phyloP scores from a whole-genome alignment of 2,888 invertebrate species.

The Gisinianus flammeolus region DNA sequence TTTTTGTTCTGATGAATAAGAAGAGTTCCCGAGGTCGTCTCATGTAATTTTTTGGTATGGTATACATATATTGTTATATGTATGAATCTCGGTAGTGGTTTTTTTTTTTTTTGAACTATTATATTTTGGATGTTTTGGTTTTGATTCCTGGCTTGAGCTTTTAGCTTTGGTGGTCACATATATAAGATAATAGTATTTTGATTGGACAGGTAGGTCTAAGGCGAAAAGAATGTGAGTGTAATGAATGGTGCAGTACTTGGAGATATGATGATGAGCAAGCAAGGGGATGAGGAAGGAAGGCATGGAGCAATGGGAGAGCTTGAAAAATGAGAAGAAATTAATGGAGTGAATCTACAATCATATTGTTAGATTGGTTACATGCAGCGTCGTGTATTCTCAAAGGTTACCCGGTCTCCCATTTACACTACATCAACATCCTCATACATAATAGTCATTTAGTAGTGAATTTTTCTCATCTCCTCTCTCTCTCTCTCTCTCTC shows the following conservation, averaged over 20 bases:
- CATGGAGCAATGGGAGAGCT: neutral
- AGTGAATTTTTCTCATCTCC: no score
- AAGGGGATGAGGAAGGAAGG: neutral
- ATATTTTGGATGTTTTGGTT: neutral
- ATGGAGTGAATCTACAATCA: constrained; percentile 41
- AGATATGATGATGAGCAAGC: no score
- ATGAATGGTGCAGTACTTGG: constrained; percentile 36
- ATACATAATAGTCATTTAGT: neutral
- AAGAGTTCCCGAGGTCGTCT: neutral
- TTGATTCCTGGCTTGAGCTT: no score
- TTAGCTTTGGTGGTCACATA: neutral
- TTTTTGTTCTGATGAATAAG: neutral
- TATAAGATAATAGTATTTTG: constrained; percentile 37
- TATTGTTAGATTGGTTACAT: constrained; percentile 39
- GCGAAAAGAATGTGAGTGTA: constrained; percentile 35
- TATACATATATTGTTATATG: no score
- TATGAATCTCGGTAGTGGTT: no score
- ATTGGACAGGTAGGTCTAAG: constrained; percentile 34
- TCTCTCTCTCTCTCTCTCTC: neutral
- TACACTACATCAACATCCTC: no score
- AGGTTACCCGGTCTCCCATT: constrained; percentile 27
- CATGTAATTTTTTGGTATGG: no score
- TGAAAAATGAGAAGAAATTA: constrained; percentile 36
- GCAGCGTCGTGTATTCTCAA: constrained; percentile 25
- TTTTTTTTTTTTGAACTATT: neutral